Evolutionary conservation across 1,140 invertebrate species (phyloP).

Genomic region (Scaptodrosophila lebanonensis): DNA sequence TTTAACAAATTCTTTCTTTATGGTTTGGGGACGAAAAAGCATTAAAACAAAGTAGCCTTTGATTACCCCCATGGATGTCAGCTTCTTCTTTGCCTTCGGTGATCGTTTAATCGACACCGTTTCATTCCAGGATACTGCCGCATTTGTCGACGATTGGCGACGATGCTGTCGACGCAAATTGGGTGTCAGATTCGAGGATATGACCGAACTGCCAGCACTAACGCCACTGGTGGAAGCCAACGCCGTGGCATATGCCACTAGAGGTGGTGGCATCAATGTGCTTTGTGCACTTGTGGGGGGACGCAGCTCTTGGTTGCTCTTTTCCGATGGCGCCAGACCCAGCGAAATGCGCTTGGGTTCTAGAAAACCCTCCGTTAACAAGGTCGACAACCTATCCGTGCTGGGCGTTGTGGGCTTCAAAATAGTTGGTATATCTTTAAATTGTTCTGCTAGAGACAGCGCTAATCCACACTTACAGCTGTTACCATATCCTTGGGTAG

Average conservation of each 20-base stretch:
- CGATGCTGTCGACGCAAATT: conserved; percentile 57
- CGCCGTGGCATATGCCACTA: conserved; percentile 47
- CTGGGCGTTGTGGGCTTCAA: conserved; percentile 85
- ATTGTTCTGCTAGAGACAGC: not conserved
- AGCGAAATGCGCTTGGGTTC: conserved; percentile 80
- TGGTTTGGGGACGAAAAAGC: too few species aligned
- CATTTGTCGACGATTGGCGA: conserved; percentile 71
- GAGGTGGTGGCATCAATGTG: conserved; percentile 41
- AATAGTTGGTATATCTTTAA: conserved; percentile 6
- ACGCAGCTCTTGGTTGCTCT: too few species aligned
- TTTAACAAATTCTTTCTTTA: too few species aligned
- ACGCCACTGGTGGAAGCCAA: conserved; percentile 27
- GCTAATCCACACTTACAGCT: conserved; percentile 21
- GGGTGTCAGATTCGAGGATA: conserved; percentile 52
- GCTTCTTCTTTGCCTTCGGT: conserved; percentile 14
- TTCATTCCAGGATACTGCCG: conserved; percentile 75
- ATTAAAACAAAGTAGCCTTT: too few species aligned
- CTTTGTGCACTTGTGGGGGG: conserved; percentile 4
- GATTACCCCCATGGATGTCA: not conserved
- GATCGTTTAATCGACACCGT: conserved; percentile 66
- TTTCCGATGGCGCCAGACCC: conserved; percentile 80
- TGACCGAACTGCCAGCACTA: conserved; percentile 28
- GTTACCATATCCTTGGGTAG: conserved; percentile 9
- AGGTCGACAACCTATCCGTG: conserved; percentile 87
- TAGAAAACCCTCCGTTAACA: conserved; percentile 90